Evolutionary conservation across 1,140 invertebrate genomes (phyloP).

Genomic region (Zelostemma sp.): DNA sequence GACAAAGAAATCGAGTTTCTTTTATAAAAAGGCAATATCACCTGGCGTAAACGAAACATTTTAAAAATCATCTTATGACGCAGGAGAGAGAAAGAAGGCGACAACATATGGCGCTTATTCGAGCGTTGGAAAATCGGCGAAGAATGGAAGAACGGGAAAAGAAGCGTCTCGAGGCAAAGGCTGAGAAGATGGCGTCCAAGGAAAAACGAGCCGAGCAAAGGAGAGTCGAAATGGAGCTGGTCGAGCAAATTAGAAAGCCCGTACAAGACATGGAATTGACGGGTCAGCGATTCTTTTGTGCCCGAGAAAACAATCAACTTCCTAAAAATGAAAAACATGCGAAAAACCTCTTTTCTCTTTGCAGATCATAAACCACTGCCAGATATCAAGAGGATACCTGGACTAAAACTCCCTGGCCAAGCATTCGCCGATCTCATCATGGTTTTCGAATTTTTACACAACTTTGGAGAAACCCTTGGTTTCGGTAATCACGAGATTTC

Average conservation of each 20-base stretch:
- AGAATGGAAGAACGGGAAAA: conserved; percentile 90
- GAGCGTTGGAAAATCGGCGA: conserved; percentile 86
- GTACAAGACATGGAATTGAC: conserved; percentile 87
- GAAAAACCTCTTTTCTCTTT: conserved; percentile 29
- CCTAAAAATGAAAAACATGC: neutral
- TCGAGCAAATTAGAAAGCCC: conserved; percentile 88
- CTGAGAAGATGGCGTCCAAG: conserved; percentile 82
- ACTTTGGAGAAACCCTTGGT: conserved; percentile 93
- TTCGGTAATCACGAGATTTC: conserved; percentile 77
- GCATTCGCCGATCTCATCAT: conserved; percentile 93
- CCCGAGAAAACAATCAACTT: neutral
- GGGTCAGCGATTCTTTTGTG: conserved; percentile 56
- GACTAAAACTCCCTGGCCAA: conserved; percentile 84
- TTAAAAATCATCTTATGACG: conserved; percentile 12
- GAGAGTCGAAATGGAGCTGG: conserved; percentile 85
- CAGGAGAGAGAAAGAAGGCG: conserved; percentile 91
- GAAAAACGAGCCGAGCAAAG: conserved; percentile 88
- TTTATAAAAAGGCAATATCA: neutral
- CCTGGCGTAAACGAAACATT: conserved; percentile 2
- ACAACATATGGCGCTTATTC: conserved; percentile 90
- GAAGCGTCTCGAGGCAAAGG: conserved; percentile 82
- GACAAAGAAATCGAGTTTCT: neutral
- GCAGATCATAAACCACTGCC: conserved; percentile 81
- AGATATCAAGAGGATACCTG: conserved; percentile 82
- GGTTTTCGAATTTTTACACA: conserved; percentile 95